These are phyloP conservation scores for Coregonus clupeaformis DNA, from an alignment of 2,113 vertebrate species.

Conservation along the genomic window DNA sequence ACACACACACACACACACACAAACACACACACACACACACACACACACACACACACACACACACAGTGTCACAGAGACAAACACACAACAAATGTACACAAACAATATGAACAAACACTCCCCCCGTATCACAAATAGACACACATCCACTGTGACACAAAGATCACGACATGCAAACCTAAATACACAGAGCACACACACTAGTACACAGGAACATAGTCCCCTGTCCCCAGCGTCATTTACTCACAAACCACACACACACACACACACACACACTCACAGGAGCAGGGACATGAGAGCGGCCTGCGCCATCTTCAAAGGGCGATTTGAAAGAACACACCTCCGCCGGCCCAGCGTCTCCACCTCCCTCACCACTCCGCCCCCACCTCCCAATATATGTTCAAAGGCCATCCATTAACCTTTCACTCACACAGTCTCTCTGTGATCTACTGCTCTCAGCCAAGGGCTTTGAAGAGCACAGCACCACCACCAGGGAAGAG, in stretches of 20 bases:
- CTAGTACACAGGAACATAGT: conserved; percentile 46
- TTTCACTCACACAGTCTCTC: conserved; percentile 70
- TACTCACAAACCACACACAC: conserved; percentile 36
- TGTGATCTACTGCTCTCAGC: conserved; percentile 76
- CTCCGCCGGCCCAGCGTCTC: conserved; percentile 48
- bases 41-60: conserved; percentile 7
- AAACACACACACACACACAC: conserved; percentile 14
- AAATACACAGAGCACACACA: conserved; percentile 40
- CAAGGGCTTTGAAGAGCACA: conserved; percentile 73
- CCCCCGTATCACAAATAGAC: conserved; percentile 1
- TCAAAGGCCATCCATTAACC: conserved; percentile 83
- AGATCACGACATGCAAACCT: conserved; percentile 5
- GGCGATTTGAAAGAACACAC: conserved; percentile 63
- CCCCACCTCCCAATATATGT: conserved; percentile 68
- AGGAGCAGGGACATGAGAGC: conserved; percentile 41
- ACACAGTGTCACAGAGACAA: conserved; percentile 19
- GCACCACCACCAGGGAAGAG: conserved; percentile 32
- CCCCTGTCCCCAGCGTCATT: conserved; percentile 42
- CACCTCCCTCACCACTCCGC: conserved; percentile 25
- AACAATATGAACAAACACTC: no score
- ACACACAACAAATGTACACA: conserved; percentile 12
- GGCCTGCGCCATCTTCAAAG: conserved; percentile 69
- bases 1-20: background rate
- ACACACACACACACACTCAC: conserved; percentile 38
- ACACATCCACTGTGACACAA: conserved; percentile 25